Evolutionary conservation across 2,797 vertebrate genomes (phyloP).

Genomic region (Halcyon badia): DNA sequence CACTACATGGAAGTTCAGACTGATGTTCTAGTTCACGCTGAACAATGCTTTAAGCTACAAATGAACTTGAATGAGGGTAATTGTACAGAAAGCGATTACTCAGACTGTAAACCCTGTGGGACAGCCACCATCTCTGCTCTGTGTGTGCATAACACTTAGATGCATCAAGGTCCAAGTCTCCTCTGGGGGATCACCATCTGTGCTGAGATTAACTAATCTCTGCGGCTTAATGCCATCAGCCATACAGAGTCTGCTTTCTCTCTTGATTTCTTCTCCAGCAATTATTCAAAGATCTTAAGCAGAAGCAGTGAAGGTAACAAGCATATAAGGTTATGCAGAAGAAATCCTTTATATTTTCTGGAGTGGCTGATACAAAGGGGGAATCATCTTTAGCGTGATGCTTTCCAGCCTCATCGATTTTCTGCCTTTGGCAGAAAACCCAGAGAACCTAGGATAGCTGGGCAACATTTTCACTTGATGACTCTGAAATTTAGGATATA

Average conservation of each 20-base stretch:
- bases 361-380: not conserved
- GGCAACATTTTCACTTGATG: not conserved
- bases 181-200: slow-evolving; percentile 44
- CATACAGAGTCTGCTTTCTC: not conserved
- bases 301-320: not conserved
- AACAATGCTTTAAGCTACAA: not conserved
- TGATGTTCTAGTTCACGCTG: not conserved
- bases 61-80: slow-evolving; percentile 40
- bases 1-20: not conserved
- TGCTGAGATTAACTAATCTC: slow-evolving; percentile 54
- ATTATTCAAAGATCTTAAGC: not conserved
- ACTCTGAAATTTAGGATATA: not conserved
- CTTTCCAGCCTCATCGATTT: not conserved
- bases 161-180: slow-evolving; percentile 36
- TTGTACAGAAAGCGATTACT: slow-evolving; percentile 12
- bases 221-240: slow-evolving; percentile 33
- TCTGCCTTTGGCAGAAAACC: not conserved
- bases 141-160: slow-evolving; percentile 42
- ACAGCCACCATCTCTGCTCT: slow-evolving; percentile 26
- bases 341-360: accelerated
- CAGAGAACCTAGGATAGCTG: not conserved
- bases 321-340: not conserved
- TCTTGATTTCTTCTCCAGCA: slow-evolving; percentile 5
- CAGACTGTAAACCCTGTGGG: slow-evolving; percentile 16
- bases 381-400: not conserved